Evolutionary conservation across 2,888 invertebrate species (phyloP), one percentile per base, ranked within the genome.

Genomic region (Limulus polyphemus): DNA sequence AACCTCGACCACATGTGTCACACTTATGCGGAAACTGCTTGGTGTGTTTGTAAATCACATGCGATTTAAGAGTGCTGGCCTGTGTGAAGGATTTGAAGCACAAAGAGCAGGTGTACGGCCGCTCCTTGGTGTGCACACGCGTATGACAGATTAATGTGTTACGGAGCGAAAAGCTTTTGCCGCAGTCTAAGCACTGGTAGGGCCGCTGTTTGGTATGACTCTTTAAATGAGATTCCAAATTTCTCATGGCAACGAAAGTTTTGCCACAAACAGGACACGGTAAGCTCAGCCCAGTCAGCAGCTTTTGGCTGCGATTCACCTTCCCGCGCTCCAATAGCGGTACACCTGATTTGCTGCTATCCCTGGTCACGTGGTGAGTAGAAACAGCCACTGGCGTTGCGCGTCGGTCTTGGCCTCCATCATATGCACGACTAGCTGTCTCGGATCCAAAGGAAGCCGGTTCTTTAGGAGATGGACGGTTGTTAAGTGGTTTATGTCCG

Each of bases 121-220:
- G 59, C 55, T 65, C 65, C 11, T 63, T 57, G 10, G 65, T 65
- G 14, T 65, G 65, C 7, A 60, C 60, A n/a, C 65, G 50, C 11
- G 63, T 63, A 56, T 65, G 65, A 60, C 65, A 65, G 16, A 65
- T 65, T 49, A 65, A 55, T 14, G 65, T 63, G 57, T 65, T 63
- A 13, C 65, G 65, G 49, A 65, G 63, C 11, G 65, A 63, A 46
- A 65, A 65, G 47, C 63, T 61, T 56, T 65, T 65, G 47, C 63
- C 63, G 57, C 65, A 65, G 57, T 65, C 65, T 14, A 61, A 58
- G 54, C 65, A 65, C 52, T 65, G 60, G 10, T 63, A 63, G 10
- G 65, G 65, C 12, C 65, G 52, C n/a, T 52, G 54, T 48, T 65
- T 65, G 12, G 65, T 63, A 49, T 65, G 65, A 2, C 63, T 65